These are phyloP conservation scores for Actenoides lindsayi DNA, from an alignment of 2,113 vertebrate genomes.

Conservation along the genomic window DNA sequence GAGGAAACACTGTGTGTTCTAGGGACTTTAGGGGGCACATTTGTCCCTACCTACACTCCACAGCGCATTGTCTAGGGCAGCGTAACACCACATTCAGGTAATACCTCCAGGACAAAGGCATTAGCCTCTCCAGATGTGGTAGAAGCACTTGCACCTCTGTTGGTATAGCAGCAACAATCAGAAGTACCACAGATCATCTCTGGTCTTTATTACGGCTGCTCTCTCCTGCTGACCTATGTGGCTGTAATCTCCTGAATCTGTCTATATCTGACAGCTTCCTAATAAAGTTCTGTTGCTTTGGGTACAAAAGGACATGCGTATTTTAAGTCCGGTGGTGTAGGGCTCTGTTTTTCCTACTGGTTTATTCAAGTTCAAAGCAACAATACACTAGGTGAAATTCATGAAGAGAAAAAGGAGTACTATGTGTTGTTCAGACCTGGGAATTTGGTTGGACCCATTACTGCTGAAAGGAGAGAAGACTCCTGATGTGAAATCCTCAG, in stretches of 20 bases:
- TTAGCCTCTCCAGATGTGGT: neutral
- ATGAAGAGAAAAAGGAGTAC: neutral
- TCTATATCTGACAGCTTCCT: neutral
- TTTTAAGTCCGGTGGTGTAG: neutral
- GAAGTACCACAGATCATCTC: neutral
- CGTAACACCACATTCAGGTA: neutral
- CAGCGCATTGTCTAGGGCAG: neutral
- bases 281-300: slow-evolving; percentile 5
- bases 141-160: neutral
- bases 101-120: neutral
- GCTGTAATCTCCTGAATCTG: slow-evolving; percentile 11
- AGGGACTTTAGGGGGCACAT: neutral
- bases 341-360: neutral
- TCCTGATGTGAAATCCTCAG: neutral
- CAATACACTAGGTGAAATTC: neutral
- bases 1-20: neutral
- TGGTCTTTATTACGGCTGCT: slow-evolving; percentile 38
- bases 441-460: neutral
- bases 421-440: neutral
- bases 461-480: neutral
- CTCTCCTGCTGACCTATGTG: neutral
- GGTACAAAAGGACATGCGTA: neutral
- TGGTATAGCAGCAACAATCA: neutral
- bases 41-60: neutral
- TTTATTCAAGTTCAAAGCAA: neutral